Evolutionary conservation across 2,888 invertebrate genomes (phyloP).

Genomic region (Diplazon laetatorius): DNA sequence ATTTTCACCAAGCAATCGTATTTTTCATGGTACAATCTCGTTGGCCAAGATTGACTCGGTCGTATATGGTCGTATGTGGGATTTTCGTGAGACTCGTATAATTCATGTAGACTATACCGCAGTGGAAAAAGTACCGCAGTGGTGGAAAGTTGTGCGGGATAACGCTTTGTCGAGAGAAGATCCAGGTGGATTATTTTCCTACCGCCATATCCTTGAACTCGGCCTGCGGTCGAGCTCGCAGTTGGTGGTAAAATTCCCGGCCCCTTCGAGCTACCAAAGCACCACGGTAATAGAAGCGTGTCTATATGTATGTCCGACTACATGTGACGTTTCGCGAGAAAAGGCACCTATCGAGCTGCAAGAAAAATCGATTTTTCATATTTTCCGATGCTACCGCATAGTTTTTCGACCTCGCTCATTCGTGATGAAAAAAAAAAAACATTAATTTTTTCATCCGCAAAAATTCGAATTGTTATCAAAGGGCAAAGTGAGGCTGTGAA

Average conservation of each 20-base stretch:
- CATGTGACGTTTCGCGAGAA: too few relatives aligned
- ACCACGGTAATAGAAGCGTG: constrained; percentile 12
- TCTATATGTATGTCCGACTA: background rate
- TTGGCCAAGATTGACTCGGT: background rate
- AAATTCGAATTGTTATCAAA: too few relatives aligned
- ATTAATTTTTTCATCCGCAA: too few relatives aligned
- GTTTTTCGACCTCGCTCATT: too few relatives aligned
- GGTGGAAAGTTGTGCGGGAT: constrained; percentile 10
- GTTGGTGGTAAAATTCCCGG: constrained; percentile 35
- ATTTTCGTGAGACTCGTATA: constrained; percentile 9
- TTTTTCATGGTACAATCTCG: background rate
- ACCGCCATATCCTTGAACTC: constrained; percentile 47
- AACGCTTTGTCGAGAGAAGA: constrained; percentile 33
- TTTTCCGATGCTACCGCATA: too few relatives aligned
- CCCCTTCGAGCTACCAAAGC: constrained; percentile 1
- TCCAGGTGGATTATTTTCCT: constrained; percentile 46
- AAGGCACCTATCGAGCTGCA: too few relatives aligned
- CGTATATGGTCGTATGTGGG: background rate
- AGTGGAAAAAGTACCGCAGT: constrained; percentile 38
- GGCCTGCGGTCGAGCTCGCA: constrained; percentile 4
- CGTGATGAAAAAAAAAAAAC: too few relatives aligned
- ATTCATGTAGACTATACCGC: constrained; percentile 30
- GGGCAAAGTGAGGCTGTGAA: too few relatives aligned
- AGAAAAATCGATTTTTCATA: too few relatives aligned
- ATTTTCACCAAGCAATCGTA: background rate